Base-by-base conservation (phyloP, 2,888 invertebrate species). In the Anthophora plumipes region DNA sequence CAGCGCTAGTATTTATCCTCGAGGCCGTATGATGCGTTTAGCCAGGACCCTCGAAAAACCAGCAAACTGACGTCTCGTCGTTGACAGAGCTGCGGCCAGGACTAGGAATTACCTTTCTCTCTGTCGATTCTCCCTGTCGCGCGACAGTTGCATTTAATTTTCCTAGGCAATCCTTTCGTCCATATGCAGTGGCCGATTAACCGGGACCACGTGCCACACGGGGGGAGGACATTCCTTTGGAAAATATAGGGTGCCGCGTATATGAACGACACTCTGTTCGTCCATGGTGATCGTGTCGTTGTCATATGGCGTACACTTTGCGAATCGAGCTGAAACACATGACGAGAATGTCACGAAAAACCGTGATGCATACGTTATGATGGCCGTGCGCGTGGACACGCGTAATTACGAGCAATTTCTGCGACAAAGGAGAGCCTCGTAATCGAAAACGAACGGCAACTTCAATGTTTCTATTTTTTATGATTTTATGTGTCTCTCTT, bases 61-160 rank as follows among this genome's bases (percentile, higher is more conserved):
- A 69, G 59, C 86, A 68, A 64, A 82, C 57, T 85, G 77, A 75
- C 77, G 72, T 80, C 31, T 31, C 81, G 82, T 70, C 84, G 81
- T 82, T 85, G 80, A 81, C 85, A 77, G 70, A 79, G 78, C 80
- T 72, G 72, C 77, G 67, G 71, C 82, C 85, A 71, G 79, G n/a
- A 57, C 74, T 78, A 76, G 68, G 80, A 89, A 89, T 86, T 83
- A 84, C 61, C 82, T 69, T 11, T 66, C 14, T 39, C 17, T 64
- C 14, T 50, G 11, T 50, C 64, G 50, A 39, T n/a, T 63, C n/a
- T 5, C 1, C 22, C 17, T 6, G 12, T 14, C 50, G 17, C 77
- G 74, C 82, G 86, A 88, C 90, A 89, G 90, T 89, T 90, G 90
- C 87, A 88, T 89, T 90, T 89, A 84, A 89, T 90, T 90, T 87